Base-by-base conservation (phyloP, 2,888 invertebrate genomes). In the Nymphalis polychloros region DNA sequence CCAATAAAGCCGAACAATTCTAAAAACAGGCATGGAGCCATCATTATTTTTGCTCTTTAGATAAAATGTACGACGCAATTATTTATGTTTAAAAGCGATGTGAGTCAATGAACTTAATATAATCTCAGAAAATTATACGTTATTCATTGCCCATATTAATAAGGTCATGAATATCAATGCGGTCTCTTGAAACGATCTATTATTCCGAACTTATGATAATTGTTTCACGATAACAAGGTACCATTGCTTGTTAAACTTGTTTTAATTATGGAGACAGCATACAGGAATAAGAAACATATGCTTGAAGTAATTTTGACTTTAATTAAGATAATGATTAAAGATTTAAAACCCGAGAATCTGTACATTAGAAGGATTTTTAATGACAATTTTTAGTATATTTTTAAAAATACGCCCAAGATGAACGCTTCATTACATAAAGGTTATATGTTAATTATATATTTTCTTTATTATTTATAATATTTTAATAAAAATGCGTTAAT, bases 131-230 rank as follows among this genome's bases (percentile, higher is more conserved):
- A 55, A 50, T 23, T 35, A 48, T 60, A 63, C 31, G 35, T 57
- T 57, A 57, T 55, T 55, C 53, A 48, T 64, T 57, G 48, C 31
- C 19, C 49, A 49, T 31, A 55, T 49, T 31, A 41, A 31, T 23
- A 13, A n/a, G n/a, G 61, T 46, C 19, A 23, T 67, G 64, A 70
- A 68, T 67, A 67, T 55, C 23, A 46, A 61, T 48, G 60, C 49
- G 55, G 10, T 66, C 62, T 59, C 63, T 57, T 67, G 69, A 60
- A 62, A 63, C 49, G 23, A 59, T 68, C 48, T 57, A 70, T 68
- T 68, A 69, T 59, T 59, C 50, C 46, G 59, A 47, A 53, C 46
- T 62, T 62, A 68, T 70, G 55, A 59, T 70, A 69, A 69, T 65
- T 57, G 67, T 63, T 67, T 19, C 35, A 47, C 31, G n/a, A 64